phyloP scores from a whole-genome alignment of 2,113 vertebrate species.

The Nothobranchius furzeri region DNA sequence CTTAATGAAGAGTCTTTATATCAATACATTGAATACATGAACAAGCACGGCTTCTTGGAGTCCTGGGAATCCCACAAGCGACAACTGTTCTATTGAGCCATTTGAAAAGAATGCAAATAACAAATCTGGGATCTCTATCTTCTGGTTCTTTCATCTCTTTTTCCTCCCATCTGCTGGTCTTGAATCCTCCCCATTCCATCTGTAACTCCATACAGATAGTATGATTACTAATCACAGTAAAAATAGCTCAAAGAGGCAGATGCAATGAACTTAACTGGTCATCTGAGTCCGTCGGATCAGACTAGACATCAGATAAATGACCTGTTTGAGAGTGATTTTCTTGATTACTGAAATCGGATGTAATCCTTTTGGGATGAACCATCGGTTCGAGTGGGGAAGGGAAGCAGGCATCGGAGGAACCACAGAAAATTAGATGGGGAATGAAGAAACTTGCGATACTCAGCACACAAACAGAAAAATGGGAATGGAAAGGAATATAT shows the following conservation, averaged over 20 bases:
- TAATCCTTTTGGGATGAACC: conserved; percentile 64
- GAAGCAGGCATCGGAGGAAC: conserved; percentile 32
- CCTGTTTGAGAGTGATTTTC: conserved; percentile 76
- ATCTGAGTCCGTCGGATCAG: conserved; percentile 62
- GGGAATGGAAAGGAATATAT: conserved; percentile 51
- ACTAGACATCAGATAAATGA: conserved; percentile 73
- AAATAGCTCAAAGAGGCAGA: conserved; percentile 49
- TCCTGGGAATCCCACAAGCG: conserved; percentile 67
- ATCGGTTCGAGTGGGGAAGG: conserved; percentile 54
- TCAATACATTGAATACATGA: conserved; percentile 78
- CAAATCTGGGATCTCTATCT: conserved; percentile 52
- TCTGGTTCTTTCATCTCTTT: conserved; percentile 12
- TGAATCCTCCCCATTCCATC: conserved; percentile 29
- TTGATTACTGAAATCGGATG: conserved; percentile 77
- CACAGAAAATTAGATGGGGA: conserved; percentile 62
- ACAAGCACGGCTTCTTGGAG: conserved; percentile 54
- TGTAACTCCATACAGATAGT: conserved; percentile 44
- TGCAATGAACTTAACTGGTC: conserved; percentile 54
- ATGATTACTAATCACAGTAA: conserved; percentile 55
- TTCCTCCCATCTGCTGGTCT: conserved; percentile 18
- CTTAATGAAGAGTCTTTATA: conserved; percentile 75
- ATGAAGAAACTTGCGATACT: conserved; percentile 56
- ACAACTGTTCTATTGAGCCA: conserved; percentile 71
- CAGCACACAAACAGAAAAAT: conserved; percentile 45
- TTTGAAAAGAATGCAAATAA: conserved; percentile 75